Conservation (phyloP, 2,888 invertebrate genomes). For the Penaeus monodon region DNA sequence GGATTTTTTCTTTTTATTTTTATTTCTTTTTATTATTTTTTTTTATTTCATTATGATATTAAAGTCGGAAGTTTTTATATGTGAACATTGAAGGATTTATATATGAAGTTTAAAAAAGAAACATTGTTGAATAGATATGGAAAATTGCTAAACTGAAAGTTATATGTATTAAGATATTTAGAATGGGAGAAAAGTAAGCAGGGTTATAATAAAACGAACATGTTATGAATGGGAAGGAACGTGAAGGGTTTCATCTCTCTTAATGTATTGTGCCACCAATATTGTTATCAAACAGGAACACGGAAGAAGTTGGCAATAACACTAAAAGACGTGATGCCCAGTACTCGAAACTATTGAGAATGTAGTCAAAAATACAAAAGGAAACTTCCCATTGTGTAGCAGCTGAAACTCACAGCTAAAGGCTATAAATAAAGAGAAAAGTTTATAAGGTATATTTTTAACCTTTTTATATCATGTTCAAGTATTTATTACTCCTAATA, state of each 20-base stretch:
- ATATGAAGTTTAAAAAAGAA: too few species aligned
- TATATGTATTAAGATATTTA: too few species aligned
- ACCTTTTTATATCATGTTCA: too few species aligned
- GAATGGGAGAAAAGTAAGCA: too few species aligned
- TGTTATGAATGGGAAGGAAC: too few species aligned
- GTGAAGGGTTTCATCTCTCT: too few species aligned
- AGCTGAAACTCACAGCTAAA: conserved; percentile 54
- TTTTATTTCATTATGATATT: not conserved
- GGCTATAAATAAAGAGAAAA: conserved; percentile 42
- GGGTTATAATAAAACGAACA: too few species aligned
- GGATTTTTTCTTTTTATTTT: not conserved
- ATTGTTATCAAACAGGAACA: not conserved
- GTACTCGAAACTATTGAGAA: conserved; percentile 27
- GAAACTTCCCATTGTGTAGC: conserved; percentile 48
- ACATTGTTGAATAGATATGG: too few species aligned
- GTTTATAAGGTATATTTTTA: conserved; percentile 21
- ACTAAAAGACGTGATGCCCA: conserved; percentile 15
- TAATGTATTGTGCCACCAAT: not conserved
- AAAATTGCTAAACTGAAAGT: too few species aligned
- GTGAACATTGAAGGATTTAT: too few species aligned
- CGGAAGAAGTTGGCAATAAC: conserved; percentile 16
- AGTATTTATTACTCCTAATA: too few species aligned
- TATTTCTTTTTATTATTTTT: not conserved
- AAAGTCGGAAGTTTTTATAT: too few species aligned
- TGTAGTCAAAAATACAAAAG: conserved; percentile 22